These are phyloP conservation scores for Hedya salicella DNA, from an alignment of 2,888 invertebrate species.

Conservation along the genomic window DNA sequence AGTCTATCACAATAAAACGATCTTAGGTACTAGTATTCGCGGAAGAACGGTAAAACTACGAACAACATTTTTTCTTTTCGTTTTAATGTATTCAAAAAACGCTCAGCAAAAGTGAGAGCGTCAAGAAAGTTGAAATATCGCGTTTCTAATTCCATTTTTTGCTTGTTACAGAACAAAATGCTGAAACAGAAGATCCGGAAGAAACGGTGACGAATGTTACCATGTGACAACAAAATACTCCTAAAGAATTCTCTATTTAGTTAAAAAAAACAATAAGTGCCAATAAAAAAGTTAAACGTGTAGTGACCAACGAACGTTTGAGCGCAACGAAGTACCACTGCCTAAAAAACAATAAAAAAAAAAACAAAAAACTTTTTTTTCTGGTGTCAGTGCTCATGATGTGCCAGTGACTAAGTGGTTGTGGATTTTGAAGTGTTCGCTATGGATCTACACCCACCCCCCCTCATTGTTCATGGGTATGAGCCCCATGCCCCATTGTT, in stretches of 20 bases:
- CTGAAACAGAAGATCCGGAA: slow-evolving; percentile 71
- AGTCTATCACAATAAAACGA: too few species aligned
- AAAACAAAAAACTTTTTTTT: background rate
- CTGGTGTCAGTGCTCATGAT: slow-evolving; percentile 10
- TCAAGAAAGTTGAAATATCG: slow-evolving; percentile 2
- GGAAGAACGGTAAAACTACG: background rate
- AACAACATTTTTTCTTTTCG: background rate
- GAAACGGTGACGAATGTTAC: slow-evolving; percentile 65
- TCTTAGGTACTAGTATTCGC: background rate
- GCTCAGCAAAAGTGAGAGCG: slow-evolving; percentile 14
- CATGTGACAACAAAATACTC: slow-evolving; percentile 66
- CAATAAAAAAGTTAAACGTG: slow-evolving; percentile 54
- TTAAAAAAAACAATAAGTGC: slow-evolving; percentile 59
- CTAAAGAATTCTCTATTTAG: slow-evolving; percentile 64
- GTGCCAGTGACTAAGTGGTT: slow-evolving; percentile 9
- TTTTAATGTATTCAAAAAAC: background rate
- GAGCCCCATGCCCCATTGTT: slow-evolving; percentile 78
- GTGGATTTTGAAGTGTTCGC: slow-evolving; percentile 46
- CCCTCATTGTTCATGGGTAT: slow-evolving; percentile 76
- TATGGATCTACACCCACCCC: slow-evolving; percentile 81
- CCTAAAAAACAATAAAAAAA: background rate
- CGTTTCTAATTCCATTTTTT: slow-evolving; percentile 11
- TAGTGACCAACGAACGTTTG: slow-evolving; percentile 53
- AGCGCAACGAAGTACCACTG: slow-evolving; percentile 56
- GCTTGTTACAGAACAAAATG: slow-evolving; percentile 72